Base-by-base conservation (phyloP, 92 coral and sea anemone genomes). In the Parazoanthus atlanticus region DNA sequence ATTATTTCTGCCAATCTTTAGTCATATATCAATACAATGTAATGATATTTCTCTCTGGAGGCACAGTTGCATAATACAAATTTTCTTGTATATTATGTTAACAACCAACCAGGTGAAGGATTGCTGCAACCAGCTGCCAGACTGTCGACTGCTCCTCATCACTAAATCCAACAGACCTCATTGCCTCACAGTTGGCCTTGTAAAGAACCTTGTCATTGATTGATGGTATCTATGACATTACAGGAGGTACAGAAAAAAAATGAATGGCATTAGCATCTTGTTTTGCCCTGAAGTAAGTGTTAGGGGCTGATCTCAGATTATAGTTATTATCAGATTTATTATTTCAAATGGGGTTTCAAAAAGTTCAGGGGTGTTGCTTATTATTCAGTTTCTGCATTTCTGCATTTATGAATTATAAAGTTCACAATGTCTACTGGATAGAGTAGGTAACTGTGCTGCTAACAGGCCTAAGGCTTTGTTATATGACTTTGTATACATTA, bases 91-190 rank as follows among this genome's bases (percentile, higher is more conserved):
- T 0, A 52, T 12, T 7, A 52, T 11, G 0, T 72, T 72, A 10
- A 72, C 3, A 56, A 43, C 94, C 25, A 91, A 96, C 99, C 96
- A 96, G 80, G 81, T 94, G 99, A 80, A 95, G 91, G 40, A 96
- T 89, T 32, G 98, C 99, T 74, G 99, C 95, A 13, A 96, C 91
- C 38, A 95, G 92, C 81, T 96, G 93, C 99, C 99, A 96, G 33
- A 94, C 81, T 61, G 97, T 93, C 30, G 92, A 93, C 61, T 92
- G 94, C 85, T 96, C 99, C 64, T 96, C 96, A 58, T 86, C 87
- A 23, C 93, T 86, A 66, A 96, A 95, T 30, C 99, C 99, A 76
- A 95, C 93, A 77, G 98, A 89, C 61, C 81, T 93, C 97, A 96
- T 93, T 31, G 99, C 96, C 34, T 96, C 98, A 86, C 92, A 90